Evolutionary conservation across 2,113 vertebrate species (phyloP).

Genomic region (Gymnobelideus leadbeateri): DNA sequence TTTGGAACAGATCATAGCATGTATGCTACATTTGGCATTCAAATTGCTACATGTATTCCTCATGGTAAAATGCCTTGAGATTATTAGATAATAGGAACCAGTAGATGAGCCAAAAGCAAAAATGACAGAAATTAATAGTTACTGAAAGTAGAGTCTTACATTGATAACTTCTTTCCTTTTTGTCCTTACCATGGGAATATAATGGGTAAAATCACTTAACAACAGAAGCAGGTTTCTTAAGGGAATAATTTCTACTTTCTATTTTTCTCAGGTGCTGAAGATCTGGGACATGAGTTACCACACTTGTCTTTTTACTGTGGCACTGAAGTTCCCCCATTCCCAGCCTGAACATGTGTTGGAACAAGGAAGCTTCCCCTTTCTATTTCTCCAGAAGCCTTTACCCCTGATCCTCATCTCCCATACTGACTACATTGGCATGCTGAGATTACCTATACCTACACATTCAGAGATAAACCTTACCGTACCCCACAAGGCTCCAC

Average conservation of each 20-base stretch:
- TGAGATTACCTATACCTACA: constrained; percentile 55
- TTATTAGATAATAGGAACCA: neutral
- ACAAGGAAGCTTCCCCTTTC: constrained; percentile 79
- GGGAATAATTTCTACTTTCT: neutral
- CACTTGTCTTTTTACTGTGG: constrained; percentile 75
- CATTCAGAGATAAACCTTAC: neutral
- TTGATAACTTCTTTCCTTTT: neutral
- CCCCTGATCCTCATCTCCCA: constrained; percentile 74
- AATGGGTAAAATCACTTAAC: accelerated
- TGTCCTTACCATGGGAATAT: neutral
- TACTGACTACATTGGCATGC: constrained; percentile 71
- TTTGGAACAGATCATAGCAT: neutral
- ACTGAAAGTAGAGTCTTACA: neutral
- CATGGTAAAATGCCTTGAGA: constrained; percentile 5
- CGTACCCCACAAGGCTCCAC: neutral
- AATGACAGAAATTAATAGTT: no score
- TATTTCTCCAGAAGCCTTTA: constrained; percentile 49
- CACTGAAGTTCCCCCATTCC: constrained; percentile 73
- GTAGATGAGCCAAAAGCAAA: neutral
- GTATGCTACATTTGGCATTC: neutral
- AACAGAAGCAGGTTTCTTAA: neutral
- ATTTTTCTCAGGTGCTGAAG: constrained; percentile 70
- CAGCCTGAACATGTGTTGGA: constrained; percentile 70
- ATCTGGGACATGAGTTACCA: constrained; percentile 80
- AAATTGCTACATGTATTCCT: neutral